A percentile compares a stretch with the other conserved stretches of the same genome.
Evolutionary conservation across 2,113 vertebrate species (phyloP).

Genomic region (Beaufortia kweichowensis): DNA sequence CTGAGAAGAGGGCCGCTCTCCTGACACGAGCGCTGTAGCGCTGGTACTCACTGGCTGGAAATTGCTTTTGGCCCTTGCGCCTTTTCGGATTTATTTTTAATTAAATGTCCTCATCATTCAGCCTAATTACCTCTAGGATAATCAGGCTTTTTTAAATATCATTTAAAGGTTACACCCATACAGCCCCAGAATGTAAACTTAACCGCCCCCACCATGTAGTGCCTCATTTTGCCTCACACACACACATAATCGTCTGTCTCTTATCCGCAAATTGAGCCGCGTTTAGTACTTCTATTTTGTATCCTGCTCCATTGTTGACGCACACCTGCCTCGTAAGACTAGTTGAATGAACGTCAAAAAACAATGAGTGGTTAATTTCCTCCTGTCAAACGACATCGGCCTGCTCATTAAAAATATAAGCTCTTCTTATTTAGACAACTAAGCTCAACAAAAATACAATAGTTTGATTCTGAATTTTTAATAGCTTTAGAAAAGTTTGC

Average conservation of each 20-base stretch:
- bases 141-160: constrained; percentile 70
- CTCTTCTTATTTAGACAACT: constrained; percentile 68
- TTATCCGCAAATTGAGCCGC: constrained; percentile 51
- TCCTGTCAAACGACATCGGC: constrained; percentile 60
- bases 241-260: constrained; percentile 37
- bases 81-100: constrained; percentile 70
- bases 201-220: constrained; percentile 52
- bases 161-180: constrained; percentile 72
- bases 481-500: constrained; percentile 41
- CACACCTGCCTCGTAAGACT: constrained; percentile 46
- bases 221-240: constrained; percentile 7
- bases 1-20: constrained; percentile 41
- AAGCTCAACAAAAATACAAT: constrained; percentile 47
- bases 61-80: constrained; percentile 60
- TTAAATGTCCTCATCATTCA: constrained; percentile 69
- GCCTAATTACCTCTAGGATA: constrained; percentile 69
- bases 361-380: constrained; percentile 56
- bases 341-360: constrained; percentile 45
- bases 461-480: constrained; percentile 39
- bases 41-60: constrained; percentile 54
- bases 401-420: constrained; percentile 62
- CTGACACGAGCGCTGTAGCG: constrained; percentile 36
- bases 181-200: constrained; percentile 62
- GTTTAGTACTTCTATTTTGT: constrained; percentile 56
- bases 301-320: constrained; percentile 44